Evolutionary conservation across 64 coral and sea anemone genomes (phyloP).

Genomic region (Montipora foliosa): DNA sequence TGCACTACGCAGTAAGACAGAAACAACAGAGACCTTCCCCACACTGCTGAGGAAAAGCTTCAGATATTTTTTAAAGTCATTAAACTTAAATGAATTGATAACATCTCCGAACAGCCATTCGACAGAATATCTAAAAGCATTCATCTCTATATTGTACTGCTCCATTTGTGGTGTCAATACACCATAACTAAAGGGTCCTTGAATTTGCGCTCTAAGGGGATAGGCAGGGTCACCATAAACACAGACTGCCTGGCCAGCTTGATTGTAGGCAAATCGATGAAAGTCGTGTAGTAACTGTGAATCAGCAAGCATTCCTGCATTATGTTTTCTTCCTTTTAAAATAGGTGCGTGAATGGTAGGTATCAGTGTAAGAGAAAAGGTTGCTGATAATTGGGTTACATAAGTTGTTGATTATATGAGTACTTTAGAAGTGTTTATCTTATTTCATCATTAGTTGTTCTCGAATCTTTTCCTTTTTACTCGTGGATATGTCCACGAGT

Average conservation of each 20-base stretch:
- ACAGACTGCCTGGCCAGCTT: conserved; percentile 48
- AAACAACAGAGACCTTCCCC: conserved; percentile 65
- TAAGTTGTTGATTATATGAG: conserved; percentile 66
- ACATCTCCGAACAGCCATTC: conserved; percentile 68
- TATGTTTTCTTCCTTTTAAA: conserved; percentile 12
- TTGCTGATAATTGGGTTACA: conserved; percentile 70
- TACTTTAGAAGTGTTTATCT: conserved; percentile 22
- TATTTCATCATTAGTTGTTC: conserved; percentile 15
- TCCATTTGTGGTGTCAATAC: conserved; percentile 64
- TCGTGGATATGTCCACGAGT: no score
- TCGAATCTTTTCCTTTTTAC: not conserved
- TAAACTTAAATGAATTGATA: conserved; percentile 64
- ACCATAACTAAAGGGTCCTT: conserved; percentile 67
- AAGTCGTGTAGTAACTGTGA: conserved; percentile 62
- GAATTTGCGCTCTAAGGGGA: conserved; percentile 46
- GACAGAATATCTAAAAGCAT: conserved; percentile 60
- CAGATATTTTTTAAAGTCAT: conserved; percentile 69
- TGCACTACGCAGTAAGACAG: conserved; percentile 60
- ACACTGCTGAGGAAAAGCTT: conserved; percentile 70
- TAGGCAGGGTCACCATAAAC: conserved; percentile 55
- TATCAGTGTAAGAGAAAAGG: conserved; percentile 66
- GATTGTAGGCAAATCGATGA: conserved; percentile 62
- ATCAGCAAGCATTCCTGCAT: conserved; percentile 56
- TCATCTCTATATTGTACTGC: conserved; percentile 62
- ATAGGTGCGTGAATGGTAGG: conserved; percentile 14